phyloP scores from a whole-genome alignment of 1,140 invertebrate species.

The Drosophila baimaii region DNA sequence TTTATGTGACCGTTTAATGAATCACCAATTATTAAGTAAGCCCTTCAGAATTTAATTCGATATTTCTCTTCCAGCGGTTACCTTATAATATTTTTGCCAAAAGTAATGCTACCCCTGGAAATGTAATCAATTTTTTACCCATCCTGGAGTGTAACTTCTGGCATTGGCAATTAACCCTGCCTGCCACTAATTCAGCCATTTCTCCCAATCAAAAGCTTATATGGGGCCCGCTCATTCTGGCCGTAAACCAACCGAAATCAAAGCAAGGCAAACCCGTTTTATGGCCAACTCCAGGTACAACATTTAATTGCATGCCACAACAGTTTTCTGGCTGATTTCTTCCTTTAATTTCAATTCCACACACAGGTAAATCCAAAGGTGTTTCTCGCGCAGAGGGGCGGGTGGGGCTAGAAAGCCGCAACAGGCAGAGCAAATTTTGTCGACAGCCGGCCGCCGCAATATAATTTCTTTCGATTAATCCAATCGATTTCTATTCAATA shows the following conservation, averaged over 20 bases:
- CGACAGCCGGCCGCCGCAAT: constrained; percentile 66
- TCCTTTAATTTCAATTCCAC: constrained; percentile 73
- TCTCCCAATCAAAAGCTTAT: constrained; percentile 28
- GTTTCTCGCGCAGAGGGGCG: constrained; percentile 6
- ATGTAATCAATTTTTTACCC: not conserved
- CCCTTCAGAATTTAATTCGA: too few relatives aligned
- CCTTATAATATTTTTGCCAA: not conserved
- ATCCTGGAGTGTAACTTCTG: not conserved
- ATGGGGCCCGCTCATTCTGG: constrained; percentile 26
- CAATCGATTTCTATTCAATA: constrained; percentile 84
- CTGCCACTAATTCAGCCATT: constrained; percentile 24
- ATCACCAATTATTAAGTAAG: not conserved
- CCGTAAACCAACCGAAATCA: constrained; percentile 29
- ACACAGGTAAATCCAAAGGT: constrained; percentile 26
- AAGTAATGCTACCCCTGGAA: too few relatives aligned
- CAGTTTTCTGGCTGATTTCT: constrained; percentile 67
- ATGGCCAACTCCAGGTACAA: constrained; percentile 31
- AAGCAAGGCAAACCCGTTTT: constrained; percentile 45
- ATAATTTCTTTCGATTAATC: constrained; percentile 83
- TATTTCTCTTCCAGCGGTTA: not conserved
- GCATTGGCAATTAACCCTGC: constrained; percentile 32
- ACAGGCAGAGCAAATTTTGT: constrained; percentile 61
- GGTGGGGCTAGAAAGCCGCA: constrained; percentile 38
- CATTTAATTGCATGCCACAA: constrained; percentile 71
- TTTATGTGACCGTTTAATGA: not conserved